Conservation (phyloP, 2,113 vertebrate genomes). For the Anoura caudifer region DNA sequence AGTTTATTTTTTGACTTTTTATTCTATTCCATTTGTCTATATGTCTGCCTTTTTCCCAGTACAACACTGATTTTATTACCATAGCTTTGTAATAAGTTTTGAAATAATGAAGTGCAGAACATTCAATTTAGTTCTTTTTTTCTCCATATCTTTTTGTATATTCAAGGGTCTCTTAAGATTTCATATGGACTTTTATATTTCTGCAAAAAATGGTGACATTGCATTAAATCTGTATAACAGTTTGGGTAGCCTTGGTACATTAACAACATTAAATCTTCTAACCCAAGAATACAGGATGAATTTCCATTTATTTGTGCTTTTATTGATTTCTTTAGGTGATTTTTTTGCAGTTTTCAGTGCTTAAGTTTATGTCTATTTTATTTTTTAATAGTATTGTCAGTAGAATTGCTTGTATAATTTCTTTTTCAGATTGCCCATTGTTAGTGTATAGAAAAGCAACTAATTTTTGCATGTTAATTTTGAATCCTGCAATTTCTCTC, state of each 20-base stretch:
- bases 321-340: not conserved
- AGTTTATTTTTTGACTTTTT: not conserved
- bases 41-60: not conserved
- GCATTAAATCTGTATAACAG: not conserved
- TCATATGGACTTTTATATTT: not conserved
- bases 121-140: not conserved
- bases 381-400: not conserved
- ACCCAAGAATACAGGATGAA: not conserved
- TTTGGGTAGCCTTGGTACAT: not conserved
- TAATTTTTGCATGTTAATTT: not conserved
- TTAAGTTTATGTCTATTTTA: not conserved
- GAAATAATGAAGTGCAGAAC: not conserved
- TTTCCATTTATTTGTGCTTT: not conserved
- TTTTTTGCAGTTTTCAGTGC: not conserved
- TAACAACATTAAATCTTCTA: not conserved
- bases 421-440: not conserved
- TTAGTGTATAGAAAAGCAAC: not conserved
- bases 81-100: not conserved
- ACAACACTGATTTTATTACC: not conserved
- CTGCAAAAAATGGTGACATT: not conserved
- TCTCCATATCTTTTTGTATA: not conserved
- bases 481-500: not conserved
- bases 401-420: not conserved
- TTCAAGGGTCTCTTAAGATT: not conserved
- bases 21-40: not conserved